Evolutionary conservation across 1,140 invertebrate genomes (phyloP).

Genomic region (Cyclargus thomasi): DNA sequence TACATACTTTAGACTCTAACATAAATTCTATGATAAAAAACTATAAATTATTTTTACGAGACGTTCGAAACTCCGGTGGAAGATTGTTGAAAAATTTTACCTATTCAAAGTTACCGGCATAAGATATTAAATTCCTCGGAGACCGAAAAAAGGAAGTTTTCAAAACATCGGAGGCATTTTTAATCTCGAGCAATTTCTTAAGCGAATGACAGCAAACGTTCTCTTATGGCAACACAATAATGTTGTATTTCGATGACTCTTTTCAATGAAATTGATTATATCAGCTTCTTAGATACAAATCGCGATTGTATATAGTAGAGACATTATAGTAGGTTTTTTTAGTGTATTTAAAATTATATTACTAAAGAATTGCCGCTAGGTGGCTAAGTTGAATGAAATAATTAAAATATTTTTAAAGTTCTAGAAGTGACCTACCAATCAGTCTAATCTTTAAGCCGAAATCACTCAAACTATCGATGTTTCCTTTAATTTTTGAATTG

Average conservation of each 20-base stretch:
- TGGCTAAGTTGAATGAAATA: no score
- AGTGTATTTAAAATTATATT: no score
- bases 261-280: neutral
- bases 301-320: no score
- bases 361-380: neutral
- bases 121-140: constrained; percentile 13
- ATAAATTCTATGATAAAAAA: constrained; percentile 7
- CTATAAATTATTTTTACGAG: constrained; percentile 16
- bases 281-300: no score
- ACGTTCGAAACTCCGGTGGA: constrained; percentile 8
- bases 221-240: neutral
- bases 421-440: no score
- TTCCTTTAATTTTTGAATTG: no score
- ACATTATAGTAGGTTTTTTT: no score
- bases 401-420: no score
- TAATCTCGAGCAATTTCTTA: constrained; percentile 14
- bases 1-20: neutral
- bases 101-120: constrained; percentile 13
- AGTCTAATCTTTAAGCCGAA: no score
- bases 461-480: no score
- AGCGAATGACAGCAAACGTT: constrained; percentile 2
- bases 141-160: constrained; percentile 9
- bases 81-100: constrained; percentile 16
- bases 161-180: constrained; percentile 13
- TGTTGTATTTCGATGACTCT: neutral